A percentile compares a stretch with the other conserved stretches of the same genome.
These are phyloP conservation scores for Microplitis manilae DNA, from an alignment of 2,888 invertebrate species.

Conservation along the genomic window DNA sequence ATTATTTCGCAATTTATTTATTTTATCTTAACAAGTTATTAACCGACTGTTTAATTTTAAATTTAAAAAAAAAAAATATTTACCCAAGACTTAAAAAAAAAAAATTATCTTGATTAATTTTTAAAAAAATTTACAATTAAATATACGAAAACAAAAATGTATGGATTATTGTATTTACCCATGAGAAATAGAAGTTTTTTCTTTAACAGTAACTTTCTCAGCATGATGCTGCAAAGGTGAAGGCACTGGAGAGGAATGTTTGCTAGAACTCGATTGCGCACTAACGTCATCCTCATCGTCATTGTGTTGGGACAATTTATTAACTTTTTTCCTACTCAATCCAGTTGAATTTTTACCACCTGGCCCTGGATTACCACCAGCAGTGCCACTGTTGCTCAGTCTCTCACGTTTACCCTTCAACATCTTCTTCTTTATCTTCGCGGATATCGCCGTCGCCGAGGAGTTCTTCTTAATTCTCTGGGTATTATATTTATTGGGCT, in stretches of 20 bases:
- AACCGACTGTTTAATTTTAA: background rate
- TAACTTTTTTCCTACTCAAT: slow-evolving; percentile 52
- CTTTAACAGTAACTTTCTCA: slow-evolving; percentile 65
- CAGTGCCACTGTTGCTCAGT: slow-evolving; percentile 56
- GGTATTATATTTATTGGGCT: slow-evolving; percentile 69
- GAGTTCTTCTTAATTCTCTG: slow-evolving; percentile 72
- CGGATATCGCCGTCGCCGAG: slow-evolving; percentile 72
- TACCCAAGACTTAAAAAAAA: background rate
- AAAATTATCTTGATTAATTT: background rate
- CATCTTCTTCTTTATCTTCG: slow-evolving; percentile 72
- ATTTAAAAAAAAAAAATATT: background rate
- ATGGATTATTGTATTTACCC: slow-evolving; percentile 56
- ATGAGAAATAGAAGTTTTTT: slow-evolving; percentile 64
- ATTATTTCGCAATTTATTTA: background rate
- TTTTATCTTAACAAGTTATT: background rate
- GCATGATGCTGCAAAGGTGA: slow-evolving; percentile 67
- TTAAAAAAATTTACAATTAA: background rate
- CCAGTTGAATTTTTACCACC: slow-evolving; percentile 54
- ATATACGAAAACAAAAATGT: slow-evolving; percentile 6
- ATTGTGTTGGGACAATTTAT: slow-evolving; percentile 57
- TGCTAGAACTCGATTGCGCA: slow-evolving; percentile 72
- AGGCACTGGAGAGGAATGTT: slow-evolving; percentile 75
- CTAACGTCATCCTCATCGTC: slow-evolving; percentile 72
- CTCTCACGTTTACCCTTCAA: slow-evolving; percentile 64
- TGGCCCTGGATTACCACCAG: slow-evolving; percentile 40